Conservation (phyloP, 2,797 vertebrate genomes). For the Halcyon leucocephala region DNA sequence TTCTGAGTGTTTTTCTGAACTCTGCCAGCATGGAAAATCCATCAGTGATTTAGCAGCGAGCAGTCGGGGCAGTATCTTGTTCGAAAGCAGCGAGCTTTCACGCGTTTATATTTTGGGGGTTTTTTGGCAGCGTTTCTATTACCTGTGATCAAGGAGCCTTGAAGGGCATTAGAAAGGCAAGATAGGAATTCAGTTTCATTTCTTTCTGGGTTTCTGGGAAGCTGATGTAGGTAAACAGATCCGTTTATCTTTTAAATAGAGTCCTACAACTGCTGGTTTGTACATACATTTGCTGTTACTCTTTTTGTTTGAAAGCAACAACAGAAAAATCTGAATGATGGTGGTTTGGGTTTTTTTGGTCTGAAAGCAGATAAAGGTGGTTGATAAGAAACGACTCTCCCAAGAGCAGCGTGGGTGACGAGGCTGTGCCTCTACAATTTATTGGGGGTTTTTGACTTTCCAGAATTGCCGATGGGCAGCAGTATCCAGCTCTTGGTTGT, state of each 20-base stretch:
- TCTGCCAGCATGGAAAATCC: conserved; percentile 61
- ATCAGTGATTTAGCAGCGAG: conserved; percentile 23
- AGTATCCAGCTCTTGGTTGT: background rate
- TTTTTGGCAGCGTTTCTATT: background rate
- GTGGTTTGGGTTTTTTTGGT: background rate
- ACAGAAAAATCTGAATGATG: background rate
- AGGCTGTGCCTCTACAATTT: background rate
- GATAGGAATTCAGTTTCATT: background rate
- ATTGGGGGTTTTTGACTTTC: background rate
- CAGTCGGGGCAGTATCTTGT: background rate
- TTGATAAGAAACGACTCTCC: background rate
- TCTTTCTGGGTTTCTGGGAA: background rate
- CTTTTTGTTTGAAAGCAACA: background rate
- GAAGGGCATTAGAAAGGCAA: background rate
- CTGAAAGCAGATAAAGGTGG: background rate
- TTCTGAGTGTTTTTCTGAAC: conserved; percentile 38
- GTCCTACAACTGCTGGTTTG: accelerated
- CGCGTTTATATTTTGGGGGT: background rate
- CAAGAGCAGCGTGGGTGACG: accelerated
- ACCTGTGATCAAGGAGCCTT: conserved; percentile 37
- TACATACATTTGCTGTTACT: background rate
- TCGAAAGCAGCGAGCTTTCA: conserved; percentile 15
- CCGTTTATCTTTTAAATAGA: background rate
- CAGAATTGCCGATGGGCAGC: background rate
- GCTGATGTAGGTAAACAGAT: background rate